Conservation (phyloP, 1,140 invertebrate genomes). For the Nebria ingens region DNA sequence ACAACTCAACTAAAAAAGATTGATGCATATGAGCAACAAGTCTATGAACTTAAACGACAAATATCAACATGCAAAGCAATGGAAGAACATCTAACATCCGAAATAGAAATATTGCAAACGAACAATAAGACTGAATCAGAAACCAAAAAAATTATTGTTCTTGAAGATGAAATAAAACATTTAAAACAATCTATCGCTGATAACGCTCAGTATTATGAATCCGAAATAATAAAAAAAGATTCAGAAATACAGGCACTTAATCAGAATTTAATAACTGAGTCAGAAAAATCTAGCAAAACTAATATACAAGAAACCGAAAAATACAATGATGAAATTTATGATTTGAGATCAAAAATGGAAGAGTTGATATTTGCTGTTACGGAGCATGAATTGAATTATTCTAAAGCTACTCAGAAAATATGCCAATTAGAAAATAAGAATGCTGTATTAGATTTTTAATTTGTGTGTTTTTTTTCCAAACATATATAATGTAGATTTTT, state of each 20-base stretch:
- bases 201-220: conserved; percentile 10
- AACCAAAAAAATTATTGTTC: conserved; percentile 9
- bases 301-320: neutral
- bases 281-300: neutral
- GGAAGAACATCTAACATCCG: conserved; percentile 13
- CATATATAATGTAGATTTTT: too few species aligned
- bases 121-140: conserved; percentile 10
- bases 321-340: conserved; percentile 11
- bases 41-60: conserved; percentile 16
- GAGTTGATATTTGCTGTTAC: neutral
- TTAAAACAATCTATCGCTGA: conserved; percentile 6
- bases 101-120: conserved; percentile 17
- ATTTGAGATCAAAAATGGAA: conserved; percentile 9
- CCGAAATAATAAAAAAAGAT: conserved; percentile 14
- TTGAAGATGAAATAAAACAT: conserved; percentile 12
- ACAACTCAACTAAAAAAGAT: neutral
- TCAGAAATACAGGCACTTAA: conserved; percentile 4
- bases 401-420: neutral
- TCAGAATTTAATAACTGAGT: conserved; percentile 1
- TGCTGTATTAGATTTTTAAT: conserved; percentile 2
- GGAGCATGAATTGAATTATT: conserved; percentile 4
- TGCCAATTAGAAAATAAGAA: neutral
- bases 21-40: conserved; percentile 16
- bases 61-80: conserved; percentile 12
- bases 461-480: too few species aligned